Base-by-base conservation (phyloP, 2,888 invertebrate genomes). In the Eurytoma adleriae region DNA sequence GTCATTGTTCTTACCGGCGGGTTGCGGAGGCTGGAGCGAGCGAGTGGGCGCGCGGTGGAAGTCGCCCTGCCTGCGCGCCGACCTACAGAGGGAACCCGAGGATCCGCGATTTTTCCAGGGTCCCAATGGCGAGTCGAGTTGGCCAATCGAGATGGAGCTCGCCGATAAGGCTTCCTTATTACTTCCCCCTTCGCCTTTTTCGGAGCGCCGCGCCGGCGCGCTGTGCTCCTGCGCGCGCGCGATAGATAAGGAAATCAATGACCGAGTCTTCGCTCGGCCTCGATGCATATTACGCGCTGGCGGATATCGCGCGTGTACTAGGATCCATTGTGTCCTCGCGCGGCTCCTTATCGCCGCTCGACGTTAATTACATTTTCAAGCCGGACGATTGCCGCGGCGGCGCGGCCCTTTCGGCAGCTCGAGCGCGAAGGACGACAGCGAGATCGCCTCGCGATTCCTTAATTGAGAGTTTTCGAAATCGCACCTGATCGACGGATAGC, bases 171-270 rank as follows among this genome's bases (percentile, higher is more conserved):
- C 66, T 73, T 77, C 64, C 77, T 80, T 69, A 80, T 73, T 72
- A 64, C 72, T 73, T 77, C 68, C 70, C 64, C 79, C 59, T 66
- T 75, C 30, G 18, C 66, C 72, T 72, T 72, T 76, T 80, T 77
- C 64, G 68, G 62, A 67, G 68, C 48, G 16, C 10, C 40, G 68
- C 48, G 16, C 10, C 40, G 40, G 40, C 40, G 40, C 10, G 40
- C 40, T 7, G 5, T 0, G 40, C 52, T 62, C 30, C 61, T 30
- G 57, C 27, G 48, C 20, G 13, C 54, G 10, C n/a, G 50, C 3
- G 73, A 27, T 40, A 71, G 79, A 80, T 80, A 80, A 80, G 77
- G 50, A 62, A 80, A 77, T 80, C 80, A 77, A 80, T 76, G 76
- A 67, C 80, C 72, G 75, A 72, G 76, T 76, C 80, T 71, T 69